These are phyloP conservation scores for Trachelus tabidus DNA, from an alignment of 2,888 invertebrate genomes.

Conservation along the genomic window DNA sequence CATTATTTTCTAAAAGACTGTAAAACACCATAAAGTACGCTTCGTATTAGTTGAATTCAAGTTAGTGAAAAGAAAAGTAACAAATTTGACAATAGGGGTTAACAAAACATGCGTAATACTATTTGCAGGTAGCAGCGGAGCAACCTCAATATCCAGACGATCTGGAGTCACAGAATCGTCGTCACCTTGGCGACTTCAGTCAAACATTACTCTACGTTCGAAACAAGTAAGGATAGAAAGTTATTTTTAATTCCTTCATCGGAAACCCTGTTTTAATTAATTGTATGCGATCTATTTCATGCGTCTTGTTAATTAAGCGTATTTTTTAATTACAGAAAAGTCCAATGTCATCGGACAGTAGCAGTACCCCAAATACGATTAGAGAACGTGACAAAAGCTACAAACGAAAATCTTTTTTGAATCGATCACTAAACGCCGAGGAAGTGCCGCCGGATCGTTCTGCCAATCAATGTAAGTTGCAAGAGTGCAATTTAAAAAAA, in stretches of 20 bases:
- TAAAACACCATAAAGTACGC: not conserved
- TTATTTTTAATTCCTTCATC: not conserved
- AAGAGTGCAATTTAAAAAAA: slow-evolving; percentile 15
- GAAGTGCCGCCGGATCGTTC: slow-evolving; percentile 46
- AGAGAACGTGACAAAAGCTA: slow-evolving; percentile 71
- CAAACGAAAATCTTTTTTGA: slow-evolving; percentile 76
- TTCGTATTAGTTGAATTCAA: not conserved
- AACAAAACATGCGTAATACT: not conserved
- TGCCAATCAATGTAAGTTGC: slow-evolving; percentile 1
- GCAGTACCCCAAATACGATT: slow-evolving; percentile 46
- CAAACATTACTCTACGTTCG: slow-evolving; percentile 32
- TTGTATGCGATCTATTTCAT: not conserved
- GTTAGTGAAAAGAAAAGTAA: not conserved
- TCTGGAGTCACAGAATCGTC: slow-evolving; percentile 34
- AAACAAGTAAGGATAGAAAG: slow-evolving; percentile 33
- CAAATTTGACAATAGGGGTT: not conserved
- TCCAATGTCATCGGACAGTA: slow-evolving; percentile 43
- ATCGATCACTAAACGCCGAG: slow-evolving; percentile 69
- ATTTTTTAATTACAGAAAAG: slow-evolving; percentile 49
- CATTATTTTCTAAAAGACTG: not conserved
- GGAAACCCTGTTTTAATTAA: not conserved
- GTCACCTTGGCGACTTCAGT: slow-evolving; percentile 33
- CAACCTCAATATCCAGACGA: slow-evolving; percentile 27
- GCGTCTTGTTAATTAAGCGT: not conserved
- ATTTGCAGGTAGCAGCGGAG: not conserved